Conservation (phyloP, 2,888 invertebrate genomes). For the Hirtodrosophila histrioides region DNA sequence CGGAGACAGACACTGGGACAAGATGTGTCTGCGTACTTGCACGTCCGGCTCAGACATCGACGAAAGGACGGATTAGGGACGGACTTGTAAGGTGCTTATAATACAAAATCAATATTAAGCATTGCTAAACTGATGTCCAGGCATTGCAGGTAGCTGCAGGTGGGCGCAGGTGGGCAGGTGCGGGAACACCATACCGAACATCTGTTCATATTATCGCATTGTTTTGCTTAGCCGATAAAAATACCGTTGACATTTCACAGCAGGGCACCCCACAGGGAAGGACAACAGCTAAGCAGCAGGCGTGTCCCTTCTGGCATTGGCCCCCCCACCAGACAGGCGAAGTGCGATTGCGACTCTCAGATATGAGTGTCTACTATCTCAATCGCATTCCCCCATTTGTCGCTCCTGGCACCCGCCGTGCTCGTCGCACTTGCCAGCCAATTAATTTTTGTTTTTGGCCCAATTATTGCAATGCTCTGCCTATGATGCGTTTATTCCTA, state of each 20-base stretch:
- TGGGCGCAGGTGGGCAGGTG: not conserved
- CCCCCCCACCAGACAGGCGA: conserved; percentile 15
- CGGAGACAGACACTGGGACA: conserved; percentile 10
- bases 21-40: conserved; percentile 52
- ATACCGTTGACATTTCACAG: conserved; percentile 74
- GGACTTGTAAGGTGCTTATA: conserved; percentile 28
- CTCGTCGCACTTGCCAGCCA: conserved; percentile 67
- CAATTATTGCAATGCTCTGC: conserved; percentile 62
- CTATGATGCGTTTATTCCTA: conserved; percentile 58
- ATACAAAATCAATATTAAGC: conserved; percentile 70
- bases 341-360: conserved; percentile 26
- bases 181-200: conserved; percentile 8
- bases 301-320: not conserved
- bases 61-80: conserved; percentile 7
- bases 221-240: conserved; percentile 57
- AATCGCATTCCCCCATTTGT: conserved; percentile 16
- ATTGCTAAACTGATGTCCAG: conserved; percentile 32
- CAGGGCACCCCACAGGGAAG: conserved; percentile 8
- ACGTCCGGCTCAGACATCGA: conserved; percentile 42
- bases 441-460: conserved; percentile 67
- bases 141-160: conserved; percentile 5
- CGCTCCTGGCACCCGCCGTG: conserved; percentile 31
- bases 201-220: conserved; percentile 36
- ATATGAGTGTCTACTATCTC: conserved; percentile 25
- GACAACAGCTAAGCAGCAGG: conserved; percentile 16